Evolutionary conservation across 1,140 invertebrate species (phyloP).

Genomic region (Charaxes varanes): DNA sequence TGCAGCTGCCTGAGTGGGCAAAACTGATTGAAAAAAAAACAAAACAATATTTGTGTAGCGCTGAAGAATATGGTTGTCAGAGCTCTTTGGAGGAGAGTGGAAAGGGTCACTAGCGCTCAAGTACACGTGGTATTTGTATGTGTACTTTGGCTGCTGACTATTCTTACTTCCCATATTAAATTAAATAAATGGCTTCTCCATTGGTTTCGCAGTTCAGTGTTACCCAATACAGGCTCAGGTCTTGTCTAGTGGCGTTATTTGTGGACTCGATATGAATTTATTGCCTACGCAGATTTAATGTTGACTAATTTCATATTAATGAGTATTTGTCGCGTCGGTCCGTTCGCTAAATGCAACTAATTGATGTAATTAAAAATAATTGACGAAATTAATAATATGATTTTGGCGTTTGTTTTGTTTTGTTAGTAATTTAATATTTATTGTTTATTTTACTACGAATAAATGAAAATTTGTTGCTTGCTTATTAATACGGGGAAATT

Average conservation of each 20-base stretch:
- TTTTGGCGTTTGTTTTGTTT: not conserved
- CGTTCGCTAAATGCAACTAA: slow-evolving; percentile 13
- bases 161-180: too few species aligned
- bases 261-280: slow-evolving; percentile 51
- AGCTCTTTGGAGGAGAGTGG: too few species aligned
- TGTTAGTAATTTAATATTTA: not conserved
- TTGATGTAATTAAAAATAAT: slow-evolving; percentile 5
- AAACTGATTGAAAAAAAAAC: too few species aligned
- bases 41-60: too few species aligned
- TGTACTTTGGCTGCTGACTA: too few species aligned
- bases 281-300: slow-evolving; percentile 21
- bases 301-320: slow-evolving; percentile 22
- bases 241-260: slow-evolving; percentile 45
- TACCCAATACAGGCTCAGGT: slow-evolving; percentile 6
- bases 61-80: too few species aligned
- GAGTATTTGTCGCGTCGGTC: slow-evolving; percentile 12
- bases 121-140: too few species aligned
- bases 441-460: not conserved
- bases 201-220: slow-evolving; percentile 9
- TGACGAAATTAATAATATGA: not conserved
- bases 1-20: too few species aligned
- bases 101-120: too few species aligned
- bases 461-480: too few species aligned
- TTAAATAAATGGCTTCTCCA: too few species aligned
- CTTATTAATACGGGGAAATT: too few species aligned